A percentile compares a stretch with the other conserved stretches of the same genome.
These are phyloP conservation scores for Drosophila gunungcola DNA, from an alignment of 1,140 invertebrate genomes.

Conservation along the genomic window DNA sequence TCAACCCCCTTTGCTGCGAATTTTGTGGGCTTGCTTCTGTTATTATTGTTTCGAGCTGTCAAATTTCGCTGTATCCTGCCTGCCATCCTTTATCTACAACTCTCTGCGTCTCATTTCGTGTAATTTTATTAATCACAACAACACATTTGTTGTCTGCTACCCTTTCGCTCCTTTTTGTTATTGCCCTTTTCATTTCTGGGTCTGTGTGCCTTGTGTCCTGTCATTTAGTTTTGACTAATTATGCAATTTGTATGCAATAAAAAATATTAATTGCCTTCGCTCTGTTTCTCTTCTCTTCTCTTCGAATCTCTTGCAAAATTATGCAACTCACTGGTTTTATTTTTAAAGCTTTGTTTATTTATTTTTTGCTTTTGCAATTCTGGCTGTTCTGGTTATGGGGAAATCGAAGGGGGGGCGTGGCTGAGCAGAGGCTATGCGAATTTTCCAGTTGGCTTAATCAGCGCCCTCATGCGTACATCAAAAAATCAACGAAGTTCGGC, in stretches of 20 bases:
- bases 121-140: slow-evolving; percentile 84
- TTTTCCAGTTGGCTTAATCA: slow-evolving; percentile 72
- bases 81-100: slow-evolving; percentile 7
- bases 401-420: slow-evolving; percentile 5
- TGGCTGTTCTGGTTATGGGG: not conserved
- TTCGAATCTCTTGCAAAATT: slow-evolving; percentile 16
- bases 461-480: slow-evolving; percentile 69
- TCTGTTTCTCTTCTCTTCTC: slow-evolving; percentile 7
- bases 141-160: slow-evolving; percentile 64
- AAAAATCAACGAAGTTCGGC: slow-evolving; percentile 54
- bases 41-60: slow-evolving; percentile 77
- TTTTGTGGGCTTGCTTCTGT: slow-evolving; percentile 41
- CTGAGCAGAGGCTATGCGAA: slow-evolving; percentile 43
- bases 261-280: slow-evolving; percentile 70
- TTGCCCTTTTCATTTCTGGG: slow-evolving; percentile 42
- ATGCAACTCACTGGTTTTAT: slow-evolving; percentile 24
- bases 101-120: slow-evolving; percentile 42
- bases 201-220: slow-evolving; percentile 41
- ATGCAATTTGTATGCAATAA: slow-evolving; percentile 80
- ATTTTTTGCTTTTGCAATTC: slow-evolving; percentile 36
- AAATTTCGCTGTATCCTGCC: slow-evolving; percentile 61
- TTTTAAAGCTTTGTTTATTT: slow-evolving; percentile 71
- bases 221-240: slow-evolving; percentile 79
- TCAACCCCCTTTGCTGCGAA: slow-evolving; percentile 42
- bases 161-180: slow-evolving; percentile 14